Conservation (phyloP, 1,140 invertebrate species). For the Drosophila tropicalis region DNA sequence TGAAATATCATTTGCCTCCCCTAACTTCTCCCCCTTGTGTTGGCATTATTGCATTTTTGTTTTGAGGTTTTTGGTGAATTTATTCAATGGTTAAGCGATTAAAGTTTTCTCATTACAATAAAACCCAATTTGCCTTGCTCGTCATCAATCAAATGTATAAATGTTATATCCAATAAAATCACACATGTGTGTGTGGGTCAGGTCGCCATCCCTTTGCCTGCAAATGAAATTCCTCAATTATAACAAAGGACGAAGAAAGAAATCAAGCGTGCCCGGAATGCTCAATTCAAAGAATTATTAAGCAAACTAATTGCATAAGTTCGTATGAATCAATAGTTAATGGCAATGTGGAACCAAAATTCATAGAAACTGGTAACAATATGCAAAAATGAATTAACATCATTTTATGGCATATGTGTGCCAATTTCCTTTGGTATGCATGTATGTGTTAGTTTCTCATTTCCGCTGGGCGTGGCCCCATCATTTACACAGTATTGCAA, state of each 20-base stretch:
- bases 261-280: conserved; percentile 9
- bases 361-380: conserved; percentile 16
- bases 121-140: neutral
- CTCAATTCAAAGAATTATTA: conserved; percentile 55
- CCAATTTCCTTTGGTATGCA: neutral
- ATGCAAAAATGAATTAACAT: conserved; percentile 76
- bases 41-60: conserved; percentile 57
- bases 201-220: conserved; percentile 12
- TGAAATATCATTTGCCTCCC: conserved; percentile 2
- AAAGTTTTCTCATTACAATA: conserved; percentile 31
- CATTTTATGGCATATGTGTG: conserved; percentile 44
- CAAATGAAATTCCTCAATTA: conserved; percentile 38
- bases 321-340: conserved; percentile 55
- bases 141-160: conserved; percentile 52
- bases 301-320: conserved; percentile 69
- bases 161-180: conserved; percentile 54
- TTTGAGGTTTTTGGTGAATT: conserved; percentile 44
- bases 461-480: conserved; percentile 52
- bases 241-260: neutral
- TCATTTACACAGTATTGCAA: conserved; percentile 55
- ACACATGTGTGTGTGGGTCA: conserved; percentile 45
- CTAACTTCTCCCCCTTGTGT: conserved; percentile 5
- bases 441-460: conserved; percentile 23
- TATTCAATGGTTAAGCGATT: conserved; percentile 37
- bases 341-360: conserved; percentile 23